Base-by-base conservation (phyloP, 2,888 invertebrate genomes). In the Synergus laeviventris region DNA sequence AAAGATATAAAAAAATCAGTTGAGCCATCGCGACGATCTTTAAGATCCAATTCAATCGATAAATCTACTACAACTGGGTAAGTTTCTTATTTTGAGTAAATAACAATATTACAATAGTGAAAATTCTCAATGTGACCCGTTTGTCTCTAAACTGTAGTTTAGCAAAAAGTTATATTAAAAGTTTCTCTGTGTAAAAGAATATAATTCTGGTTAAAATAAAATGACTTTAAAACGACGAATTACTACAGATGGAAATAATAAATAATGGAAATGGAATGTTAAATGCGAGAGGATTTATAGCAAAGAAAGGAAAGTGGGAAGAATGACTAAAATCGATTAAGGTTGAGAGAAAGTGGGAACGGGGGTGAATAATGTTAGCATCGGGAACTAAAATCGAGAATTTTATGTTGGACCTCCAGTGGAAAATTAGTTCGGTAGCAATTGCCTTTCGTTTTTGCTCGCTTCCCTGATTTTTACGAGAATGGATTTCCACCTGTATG, bases 381-480 rank as follows among this genome's bases (percentile, higher is more conserved):
- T 36, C 24, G 36, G 36, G n/a, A 36, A 31, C 31, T 31, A 61
- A 36, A 61, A 31, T 61, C 16, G 12, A 16, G 61, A 31, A 8
- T 16, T 61, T 36, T 61, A 61, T 36, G 61, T 61, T 31, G 31
- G 36, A 60, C 9, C 38, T 18, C n/a, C 38, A 11, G 62, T 18
- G 38, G 62, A 62, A 38, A 62, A 62, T 62, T 62, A 62, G 62
- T 39, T 39, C 18, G 62, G n/a, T 39, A 38, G 62, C 36, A n/a
- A 36, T 61, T 14, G 36, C 36, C 38, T 36, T 62, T 38, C n/a
- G 38, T n/a, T 39, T 38, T n/a, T n/a, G 0, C 36, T 61, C 61
- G 24, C 61, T 61, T 61, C 16, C 18, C 18, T 62, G 62, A 62
- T 62, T 62, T 62, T 62, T 36, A 62, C 62, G 62, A 62, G 62